These are phyloP conservation scores for Conger conger DNA, from an alignment of 2,113 vertebrate genomes.

Conservation along the genomic window DNA sequence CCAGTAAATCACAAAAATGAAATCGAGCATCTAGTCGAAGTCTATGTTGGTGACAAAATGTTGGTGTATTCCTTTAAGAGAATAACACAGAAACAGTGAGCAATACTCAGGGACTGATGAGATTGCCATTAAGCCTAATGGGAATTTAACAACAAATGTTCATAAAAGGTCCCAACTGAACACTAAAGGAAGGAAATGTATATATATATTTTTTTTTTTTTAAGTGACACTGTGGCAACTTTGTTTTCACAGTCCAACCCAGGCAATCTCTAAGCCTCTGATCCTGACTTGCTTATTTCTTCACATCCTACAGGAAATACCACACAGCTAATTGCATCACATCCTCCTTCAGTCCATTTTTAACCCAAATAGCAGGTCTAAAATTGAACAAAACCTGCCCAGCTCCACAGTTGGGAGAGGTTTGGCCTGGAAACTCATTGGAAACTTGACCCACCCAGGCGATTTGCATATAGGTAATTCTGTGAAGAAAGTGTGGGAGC, in stretches of 20 bases:
- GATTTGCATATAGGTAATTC: too few species aligned
- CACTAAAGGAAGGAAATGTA: not conserved
- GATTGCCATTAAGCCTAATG: too few species aligned
- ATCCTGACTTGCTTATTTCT: slow-evolving; percentile 42
- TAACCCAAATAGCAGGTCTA: slow-evolving; percentile 56
- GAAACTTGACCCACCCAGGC: too few species aligned
- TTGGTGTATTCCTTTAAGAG: too few species aligned
- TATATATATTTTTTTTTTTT: too few species aligned
- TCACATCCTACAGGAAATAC: slow-evolving; percentile 65
- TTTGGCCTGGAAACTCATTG: too few species aligned
- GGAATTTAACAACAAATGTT: too few species aligned
- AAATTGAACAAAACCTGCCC: slow-evolving; percentile 16
- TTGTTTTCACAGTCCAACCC: not conserved
- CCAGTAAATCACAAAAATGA: too few species aligned
- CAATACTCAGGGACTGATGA: not conserved
- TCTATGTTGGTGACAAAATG: too few species aligned
- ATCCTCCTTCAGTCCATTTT: slow-evolving; percentile 51
- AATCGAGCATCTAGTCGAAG: too few species aligned
- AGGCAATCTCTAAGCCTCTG: not conserved
- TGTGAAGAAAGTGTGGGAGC: too few species aligned
- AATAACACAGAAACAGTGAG: not conserved
- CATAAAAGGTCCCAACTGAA: not conserved
- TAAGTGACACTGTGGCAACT: not conserved
- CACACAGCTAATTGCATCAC: slow-evolving; percentile 53
- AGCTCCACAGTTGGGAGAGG: too few species aligned